Evolutionary conservation across 2,888 invertebrate genomes (phyloP), one percentile per base, ranked within the genome.

Genomic region (Diloba caeruleocephala): DNA sequence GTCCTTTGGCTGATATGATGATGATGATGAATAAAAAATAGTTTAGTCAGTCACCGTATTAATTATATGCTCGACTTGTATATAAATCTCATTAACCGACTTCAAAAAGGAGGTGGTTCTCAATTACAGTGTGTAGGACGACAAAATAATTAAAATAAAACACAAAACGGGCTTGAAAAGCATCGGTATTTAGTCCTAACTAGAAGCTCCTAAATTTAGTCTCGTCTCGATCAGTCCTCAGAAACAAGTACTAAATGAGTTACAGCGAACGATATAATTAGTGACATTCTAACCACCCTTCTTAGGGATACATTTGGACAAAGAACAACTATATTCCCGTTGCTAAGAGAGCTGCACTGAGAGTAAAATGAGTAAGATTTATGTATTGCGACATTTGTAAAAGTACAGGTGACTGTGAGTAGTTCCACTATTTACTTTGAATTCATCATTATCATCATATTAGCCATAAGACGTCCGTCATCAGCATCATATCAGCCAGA

Each of bases 281-380:
- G 50, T 26, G 8, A 10, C 21, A 37, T 38, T 58, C 62, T 37
- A 25, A 39, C 41, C 23, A 42, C 39, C 39, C 45, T 45, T 51
- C n/a, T n/a, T 33, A 42, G 53, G 58, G 51, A 45, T 51, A 50
- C 23, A 31, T n/a, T 33, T 49, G 38, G 48, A 59, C 63, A 69
- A 68, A 67, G 39, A 50, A 53, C 41, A 45, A 34, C 42, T 45
- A 34, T 63, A 65, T 63, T 71, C 70, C 59, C 37, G 68, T 66
- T 61, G 53, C 60, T 63, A 60, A 65, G 71, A 61, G 67, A 56
- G 42, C 51, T 55, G 53, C 34, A 49, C 2, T 65, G 43, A 71
- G 63, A 80, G 59, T 58, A 76, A 76, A 80, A 71, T 52, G 61
- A 74, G 52, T 56, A 55, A 74, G 64, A 73, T 79, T 73, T 65